Conservation (phyloP, 2,797 vertebrate species). For the Parambassis ranga region DNA sequence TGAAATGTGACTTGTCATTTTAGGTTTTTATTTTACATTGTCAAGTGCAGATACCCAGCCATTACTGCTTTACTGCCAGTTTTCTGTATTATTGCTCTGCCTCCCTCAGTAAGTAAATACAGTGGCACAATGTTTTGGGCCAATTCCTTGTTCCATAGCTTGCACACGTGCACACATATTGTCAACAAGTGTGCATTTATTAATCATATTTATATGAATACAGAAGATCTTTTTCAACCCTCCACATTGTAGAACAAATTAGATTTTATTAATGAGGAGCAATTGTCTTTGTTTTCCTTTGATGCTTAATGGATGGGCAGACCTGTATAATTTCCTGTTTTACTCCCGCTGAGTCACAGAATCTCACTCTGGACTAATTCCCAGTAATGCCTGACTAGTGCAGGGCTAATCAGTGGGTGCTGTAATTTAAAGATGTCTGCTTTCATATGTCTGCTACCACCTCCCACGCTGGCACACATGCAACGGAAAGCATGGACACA, state of each 20-base stretch:
- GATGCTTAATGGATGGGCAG: constrained; percentile 58
- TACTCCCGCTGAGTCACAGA: constrained; percentile 66
- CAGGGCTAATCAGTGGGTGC: constrained; percentile 72
- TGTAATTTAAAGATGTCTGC: constrained; percentile 80
- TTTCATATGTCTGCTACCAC: constrained; percentile 64
- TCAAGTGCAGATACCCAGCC: background rate
- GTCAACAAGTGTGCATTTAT: background rate
- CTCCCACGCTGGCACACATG: constrained; percentile 54
- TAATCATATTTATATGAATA: background rate
- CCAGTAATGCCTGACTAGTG: constrained; percentile 65
- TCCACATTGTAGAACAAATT: constrained; percentile 9
- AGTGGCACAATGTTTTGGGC: background rate
- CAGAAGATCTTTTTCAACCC: constrained; percentile 8
- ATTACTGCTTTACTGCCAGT: too few relatives aligned
- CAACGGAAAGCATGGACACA: constrained; percentile 15
- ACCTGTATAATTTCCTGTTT: constrained; percentile 67
- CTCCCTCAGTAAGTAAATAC: background rate
- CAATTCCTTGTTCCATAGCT: background rate
- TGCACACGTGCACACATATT: background rate
- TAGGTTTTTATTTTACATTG: too few relatives aligned
- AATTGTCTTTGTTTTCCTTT: constrained; percentile 46
- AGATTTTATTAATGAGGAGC: constrained; percentile 30
- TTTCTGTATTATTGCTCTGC: background rate
- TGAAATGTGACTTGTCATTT: background rate
- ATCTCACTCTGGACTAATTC: constrained; percentile 69